Evolutionary conservation across 2,113 vertebrate species (phyloP), one percentile per base, ranked within the genome.

Genomic region (Steatornis caripensis): DNA sequence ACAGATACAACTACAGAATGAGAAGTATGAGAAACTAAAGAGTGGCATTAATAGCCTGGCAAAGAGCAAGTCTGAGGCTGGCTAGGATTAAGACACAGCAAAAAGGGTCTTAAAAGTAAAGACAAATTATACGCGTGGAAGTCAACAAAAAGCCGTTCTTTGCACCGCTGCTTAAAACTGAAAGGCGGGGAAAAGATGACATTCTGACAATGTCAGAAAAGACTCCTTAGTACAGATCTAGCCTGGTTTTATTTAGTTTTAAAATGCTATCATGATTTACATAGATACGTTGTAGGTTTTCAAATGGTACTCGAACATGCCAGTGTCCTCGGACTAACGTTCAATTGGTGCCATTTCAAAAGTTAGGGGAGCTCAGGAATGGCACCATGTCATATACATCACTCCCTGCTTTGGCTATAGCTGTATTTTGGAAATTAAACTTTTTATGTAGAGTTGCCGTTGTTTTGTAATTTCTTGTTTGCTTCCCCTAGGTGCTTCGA

Each of bases 321-420:
- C 22, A 6, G 17, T 5, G 24, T 34, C 43, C 14, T 4, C 43
- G 30, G 17, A 46, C 39, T 41, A 12, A n/a, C 0, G 14, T 29
- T 46, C 37, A 19, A 6, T 19, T 21, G 58, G 27, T 0, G 0
- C 45, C 5, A 3, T 2, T 86, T 54, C 16, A 5, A 12, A 4
- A 0, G 16, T 27, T 5, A 2, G 36, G 36, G 39, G 24, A 5
- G 72, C 37, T 62, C 22, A 9, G 51, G 32, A 58, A 43, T 24
- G 51, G 32, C 43, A 1, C 7, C 10, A 2, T 5, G 43, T 22
- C 43, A 0, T 0, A 3, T 2, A 13, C 11, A 3, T 9, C 15
- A 23, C 10, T 54, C 69, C 15, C 60, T 14, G 29, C 61, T 53
- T 34, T 18, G 51, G 19, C 46, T 49, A 2, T 0, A 34, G 49